Conservation (phyloP, 2,888 invertebrate species). For the Epinotia demarniana region DNA sequence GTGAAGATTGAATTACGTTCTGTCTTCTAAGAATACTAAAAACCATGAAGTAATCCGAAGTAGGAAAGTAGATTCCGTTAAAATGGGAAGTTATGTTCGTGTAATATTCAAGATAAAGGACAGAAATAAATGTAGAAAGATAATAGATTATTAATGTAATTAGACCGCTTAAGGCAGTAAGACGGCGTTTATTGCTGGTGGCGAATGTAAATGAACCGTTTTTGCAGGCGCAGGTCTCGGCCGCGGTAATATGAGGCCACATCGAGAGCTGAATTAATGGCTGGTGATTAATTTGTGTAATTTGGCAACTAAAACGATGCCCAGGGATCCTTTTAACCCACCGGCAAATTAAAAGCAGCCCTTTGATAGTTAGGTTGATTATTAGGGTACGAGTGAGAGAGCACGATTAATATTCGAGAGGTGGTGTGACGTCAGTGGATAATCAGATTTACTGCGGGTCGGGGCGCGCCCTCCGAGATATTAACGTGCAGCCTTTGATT, state of each 20-base stretch:
- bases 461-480: constrained; percentile 61
- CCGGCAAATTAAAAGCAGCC: constrained; percentile 53
- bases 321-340: constrained; percentile 56
- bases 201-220: constrained; percentile 43
- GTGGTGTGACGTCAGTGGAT: constrained; percentile 63
- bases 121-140: constrained; percentile 25
- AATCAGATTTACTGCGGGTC: constrained; percentile 69
- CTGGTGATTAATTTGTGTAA: constrained; percentile 62
- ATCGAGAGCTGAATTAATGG: constrained; percentile 61
- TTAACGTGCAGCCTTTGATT: constrained; percentile 56
- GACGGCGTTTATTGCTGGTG: constrained; percentile 36
- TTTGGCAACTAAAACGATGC: constrained; percentile 63
- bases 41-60: constrained; percentile 21
- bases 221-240: constrained; percentile 27
- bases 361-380: constrained; percentile 63
- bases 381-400: constrained; percentile 60
- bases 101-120: constrained; percentile 37
- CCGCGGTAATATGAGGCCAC: constrained; percentile 64
- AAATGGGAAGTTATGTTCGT: constrained; percentile 6
- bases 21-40: constrained; percentile 32
- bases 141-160: constrained; percentile 44
- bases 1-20: constrained; percentile 14
- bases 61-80: constrained; percentile 8
- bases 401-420: constrained; percentile 69
- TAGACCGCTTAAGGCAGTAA: constrained; percentile 25